Conservation (phyloP, 2,113 vertebrate species). For the Onychorhynchus coronatus region DNA sequence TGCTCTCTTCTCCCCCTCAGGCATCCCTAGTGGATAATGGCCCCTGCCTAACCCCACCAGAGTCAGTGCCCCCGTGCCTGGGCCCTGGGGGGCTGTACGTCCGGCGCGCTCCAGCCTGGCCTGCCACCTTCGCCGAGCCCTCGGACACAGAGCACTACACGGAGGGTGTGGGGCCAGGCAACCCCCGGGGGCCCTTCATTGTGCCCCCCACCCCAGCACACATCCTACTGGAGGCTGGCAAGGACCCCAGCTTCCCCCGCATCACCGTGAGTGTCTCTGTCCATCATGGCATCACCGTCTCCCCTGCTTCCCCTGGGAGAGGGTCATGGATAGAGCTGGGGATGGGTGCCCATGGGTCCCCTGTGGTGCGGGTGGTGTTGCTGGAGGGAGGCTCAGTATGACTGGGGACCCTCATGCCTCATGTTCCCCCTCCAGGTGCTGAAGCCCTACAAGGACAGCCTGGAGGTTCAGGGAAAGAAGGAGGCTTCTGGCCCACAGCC, state of each 20-base stretch:
- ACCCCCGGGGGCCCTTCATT: conserved; percentile 78
- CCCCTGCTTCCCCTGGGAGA: neutral
- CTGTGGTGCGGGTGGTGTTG: neutral
- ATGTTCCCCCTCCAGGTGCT: neutral
- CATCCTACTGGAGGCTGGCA: conserved; percentile 84
- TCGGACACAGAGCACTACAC: conserved; percentile 79
- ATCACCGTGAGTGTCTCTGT: conserved; percentile 73
- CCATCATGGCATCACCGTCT: rapidly evolving
- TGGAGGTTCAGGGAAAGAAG: conserved; percentile 39
- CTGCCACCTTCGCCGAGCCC: conserved; percentile 73
- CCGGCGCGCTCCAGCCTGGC: conserved; percentile 59
- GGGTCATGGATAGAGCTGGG: neutral
- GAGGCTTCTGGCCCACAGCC: neutral
- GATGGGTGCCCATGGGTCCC: rapidly evolving
- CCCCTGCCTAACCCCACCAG: conserved; percentile 66
- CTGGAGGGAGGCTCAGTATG: neutral
- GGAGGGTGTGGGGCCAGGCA: conserved; percentile 52
- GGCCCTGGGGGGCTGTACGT: conserved; percentile 80
- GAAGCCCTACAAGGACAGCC: conserved; percentile 69
- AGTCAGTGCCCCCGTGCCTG: conserved; percentile 73
- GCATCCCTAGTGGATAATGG: conserved; percentile 60
- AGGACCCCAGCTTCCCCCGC: conserved; percentile 81
- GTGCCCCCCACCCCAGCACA: conserved; percentile 71
- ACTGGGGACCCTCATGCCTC: neutral
- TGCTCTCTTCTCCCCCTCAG: neutral